Evolutionary conservation across 2,113 vertebrate species (phyloP), one percentile per base, ranked within the genome.

Genomic region (Numenius arquata): DNA sequence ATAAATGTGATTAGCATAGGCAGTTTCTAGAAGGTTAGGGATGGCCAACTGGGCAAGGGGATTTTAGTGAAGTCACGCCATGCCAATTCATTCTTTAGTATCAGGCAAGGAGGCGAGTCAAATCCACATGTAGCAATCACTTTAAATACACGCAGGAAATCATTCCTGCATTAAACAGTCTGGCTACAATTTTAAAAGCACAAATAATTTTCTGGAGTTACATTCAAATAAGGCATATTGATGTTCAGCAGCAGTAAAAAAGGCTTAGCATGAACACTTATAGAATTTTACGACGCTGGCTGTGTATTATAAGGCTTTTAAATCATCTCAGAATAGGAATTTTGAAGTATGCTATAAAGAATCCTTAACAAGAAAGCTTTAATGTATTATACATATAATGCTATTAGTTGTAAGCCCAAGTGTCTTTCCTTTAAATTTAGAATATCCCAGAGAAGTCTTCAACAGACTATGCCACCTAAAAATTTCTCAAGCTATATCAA

Each of bases 321-420:
- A 93, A 85, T 89, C 32, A 95, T 26, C 40, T 72, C 40, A 61
- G 56, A 85, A 93, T 53, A 7, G 1, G 62, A 94, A 75, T 95
- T 92, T 85, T 82, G 48, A 91, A 82, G 41, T 61, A 65, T 34
- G 32, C 47, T 45, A 34, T 89, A 72, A 94, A 88, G 62, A 95
- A 91, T 66, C 38, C n/a, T 78, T 95, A 95, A 94, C 32, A 91
- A 90, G 88, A 80, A 80, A 81, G 50, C 71, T 90, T 93, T 92
- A 92, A 85, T 77, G 45, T 74, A 74, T 95, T 93, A 90, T 84
- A 81, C 27, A 93, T 93, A 83, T 16, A 50, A 62, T 32, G 38
- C 13, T 30, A 67, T 36, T 82, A 88, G 55, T 40, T 19, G 18
- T 66, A 90, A 93, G 38, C 8, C 11, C 20, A 61, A 88, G 15